Evolutionary conservation across 2,888 invertebrate genomes (phyloP), one percentile per base, ranked within the genome.

Genomic region (Torymus aiolomorphi): DNA sequence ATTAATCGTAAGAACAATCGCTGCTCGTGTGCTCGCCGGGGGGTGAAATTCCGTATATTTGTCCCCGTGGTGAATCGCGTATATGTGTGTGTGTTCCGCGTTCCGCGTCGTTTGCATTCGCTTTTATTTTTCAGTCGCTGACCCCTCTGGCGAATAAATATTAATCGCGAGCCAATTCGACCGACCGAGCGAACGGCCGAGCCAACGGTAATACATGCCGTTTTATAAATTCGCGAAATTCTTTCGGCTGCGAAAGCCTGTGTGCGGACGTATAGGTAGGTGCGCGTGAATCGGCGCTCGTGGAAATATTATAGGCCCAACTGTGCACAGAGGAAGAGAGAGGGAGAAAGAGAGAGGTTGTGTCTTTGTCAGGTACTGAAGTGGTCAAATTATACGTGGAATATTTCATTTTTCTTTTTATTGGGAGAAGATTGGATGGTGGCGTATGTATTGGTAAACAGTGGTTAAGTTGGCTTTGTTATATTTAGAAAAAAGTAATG

Each of bases 1-100:
- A 75, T 79, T 75, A 75, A 79, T 79, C 71, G 75, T 75, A 75
- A 75, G 65, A 61, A 79, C 79, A 75, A 79, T 75, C 70, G 75
- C 14, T 20, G n/a, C 13, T 13, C 10, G n/a, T 54, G n/a, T 54
- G 59, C 61, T 59, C 54, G n/a, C 18, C 71, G 31, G 54, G 16
- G 49, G 70, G 24, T 62, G 67, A 76, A 67, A 69, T 52, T 52
- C 59, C 69, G 52, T 24, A 31, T 31, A 63, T 62, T 62, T 69
- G 65, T 59, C 74, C 74, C 51, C n/a, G n/a, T 31, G 31, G 51
- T 24, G 69, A 66, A 61, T 59, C 62, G 67, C 56, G 52, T 61
- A 54, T 31, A 67, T 42, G n/a, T 56, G 24, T 31, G 72, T 51
- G 70, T 31, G 51, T 70, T 31, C 42, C 14, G 49, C 20, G 63